Evolutionary conservation across 2,797 vertebrate genomes (phyloP), one percentile per base, ranked within the genome.

Genomic region (Sebastes diaconus): DNA sequence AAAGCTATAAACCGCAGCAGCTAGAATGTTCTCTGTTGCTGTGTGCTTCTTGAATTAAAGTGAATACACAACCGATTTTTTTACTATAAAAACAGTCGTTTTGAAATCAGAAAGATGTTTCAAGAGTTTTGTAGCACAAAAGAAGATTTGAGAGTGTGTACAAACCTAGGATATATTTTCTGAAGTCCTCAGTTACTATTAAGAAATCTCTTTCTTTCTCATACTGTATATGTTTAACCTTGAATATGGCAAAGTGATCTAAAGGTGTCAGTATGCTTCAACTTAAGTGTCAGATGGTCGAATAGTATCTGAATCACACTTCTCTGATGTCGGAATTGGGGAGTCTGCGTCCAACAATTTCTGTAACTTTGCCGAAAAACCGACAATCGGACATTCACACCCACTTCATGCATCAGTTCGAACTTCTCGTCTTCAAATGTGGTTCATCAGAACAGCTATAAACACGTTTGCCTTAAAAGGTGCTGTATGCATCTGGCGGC

Each of bases 1-100:
- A 54, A 75, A 80, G 75, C 79, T 14, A 39, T 69, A 74, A 81
- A 81, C 42, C 39, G 2, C 4, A 36, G 12, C 42, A 79, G 63
- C 39, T 9, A 25, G 58, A 29, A 25, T 57, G 54, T 70, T 70
- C 57, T 73, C 68, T 65, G 34, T 57, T 39, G 50, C 24, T 58
- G 16, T 34, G 27, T 34, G 52, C 61, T 27, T n/a, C 57, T 77
- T 36, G 18, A 24, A 50, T 73, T 34, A 52, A 66, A 61, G 34
- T 8, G 11, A 73, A 61, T 70, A 24, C 60, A 54, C 27, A 69
- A 77, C 42, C 34, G n/a, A 42, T 78, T 73, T 73, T 73, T 76
- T 52, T 36, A 32, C 9, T 52, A n/a, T 77, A 30, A 81, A 81
- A 81, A 70, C 80, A 32, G 63, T 66, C 30, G 55, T 30, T 61